phyloP scores from a whole-genome alignment of 1,140 invertebrate genomes.

The Belonocnema kinseyi region DNA sequence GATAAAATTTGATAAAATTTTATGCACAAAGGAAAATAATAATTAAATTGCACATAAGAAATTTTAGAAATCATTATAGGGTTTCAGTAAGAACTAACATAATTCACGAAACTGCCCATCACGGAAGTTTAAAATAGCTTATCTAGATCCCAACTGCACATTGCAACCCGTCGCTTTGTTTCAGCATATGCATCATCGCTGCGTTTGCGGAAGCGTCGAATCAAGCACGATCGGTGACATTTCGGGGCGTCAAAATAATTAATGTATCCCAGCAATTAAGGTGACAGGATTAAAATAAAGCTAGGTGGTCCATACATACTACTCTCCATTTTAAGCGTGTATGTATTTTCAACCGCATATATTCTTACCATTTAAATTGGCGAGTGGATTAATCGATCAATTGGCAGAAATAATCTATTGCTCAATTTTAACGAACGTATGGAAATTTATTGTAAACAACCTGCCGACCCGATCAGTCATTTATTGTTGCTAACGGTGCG shows the following conservation, averaged over 20 bases:
- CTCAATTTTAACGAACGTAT: constrained; percentile 17
- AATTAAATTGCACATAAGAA: not conserved
- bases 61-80: not conserved
- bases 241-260: constrained; percentile 27
- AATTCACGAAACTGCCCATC: constrained; percentile 12
- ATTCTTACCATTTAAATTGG: not conserved
- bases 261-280: constrained; percentile 24
- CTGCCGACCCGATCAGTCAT: not conserved
- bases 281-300: constrained; percentile 15
- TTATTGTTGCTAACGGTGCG: not conserved
- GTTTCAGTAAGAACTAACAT: not conserved
- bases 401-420: not conserved
- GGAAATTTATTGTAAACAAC: not conserved
- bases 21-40: not conserved
- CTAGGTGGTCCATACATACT: not conserved
- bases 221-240: constrained; percentile 10
- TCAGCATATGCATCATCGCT: constrained; percentile 25
- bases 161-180: not conserved
- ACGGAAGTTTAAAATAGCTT: constrained; percentile 12
- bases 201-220: constrained; percentile 23
- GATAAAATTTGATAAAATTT: too few relatives aligned
- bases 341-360: constrained; percentile 16
- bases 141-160: not conserved
- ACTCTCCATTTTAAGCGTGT: not conserved
- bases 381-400: constrained; percentile 18